Conservation (phyloP, 2,113 vertebrate genomes). For the human (Homo sapiens) region GRCh38 chr17:82910001-82910500, state of each 20-base stretch:
- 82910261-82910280: background rate
- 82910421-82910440: background rate
- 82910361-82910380: background rate
- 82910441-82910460: fast-evolving
- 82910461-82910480: background rate
- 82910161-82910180: background rate
- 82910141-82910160: fast-evolving
- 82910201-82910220: too few species aligned
- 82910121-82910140: background rate
- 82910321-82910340: background rate
- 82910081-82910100: too few species aligned
- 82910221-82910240: too few species aligned
- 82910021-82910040: too few species aligned
- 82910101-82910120: background rate
- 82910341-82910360: too few species aligned
- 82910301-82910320: background rate
- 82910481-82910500: fast-evolving
- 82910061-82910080: background rate
- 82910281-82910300: background rate
- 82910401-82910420: background rate
- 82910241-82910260: background rate
- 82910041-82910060: too few species aligned
- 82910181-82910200: too few species aligned
- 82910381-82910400: background rate
- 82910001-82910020: fast-evolving